Evolutionary conservation across 2,888 invertebrate species (phyloP), one percentile per base, ranked within the genome.

Genomic region (Clunio marinus): DNA sequence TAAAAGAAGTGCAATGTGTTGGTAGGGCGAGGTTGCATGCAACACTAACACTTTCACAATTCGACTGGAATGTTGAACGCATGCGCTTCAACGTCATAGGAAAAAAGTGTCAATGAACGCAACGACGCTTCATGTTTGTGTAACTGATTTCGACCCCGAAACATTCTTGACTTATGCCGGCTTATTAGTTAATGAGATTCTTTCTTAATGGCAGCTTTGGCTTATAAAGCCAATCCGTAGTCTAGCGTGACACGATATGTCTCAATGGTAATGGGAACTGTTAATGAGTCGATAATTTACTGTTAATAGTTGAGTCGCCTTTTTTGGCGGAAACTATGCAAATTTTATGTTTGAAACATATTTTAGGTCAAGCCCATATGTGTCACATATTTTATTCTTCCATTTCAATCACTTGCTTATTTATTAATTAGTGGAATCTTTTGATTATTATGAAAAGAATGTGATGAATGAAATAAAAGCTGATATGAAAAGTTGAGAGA

Each of bases 51-150:
- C 22, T 20, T 20, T 51, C 51, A 51, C 51, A 41, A 17, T 13
- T 7, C 57, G 57, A 57, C 57, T 57, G 27, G 27, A 57, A 27
- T 57, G 27, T 10, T 32, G n/a, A n/a, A 45, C 63, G 63, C 63
- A 63, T 25, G 63, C 63, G 63, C 63, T 20, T 27, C 51, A 17
- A 20, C 57, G 57, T 57, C 57, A 57, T 37, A 60, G 25, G 15
- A 27, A 58, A n/a, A 27, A 25, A 63, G 63, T 63, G 63, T 63
- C 63, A 63, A 63, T 63, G 63, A 63, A 63, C 63, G 63, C 46
- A 46, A 17, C 22, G 17, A 51, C 22, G 57, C 63, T 45, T 46
- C 63, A 63, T 63, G 37, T 63, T 63, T 63, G 63, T 63, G 25
- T 41, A 32, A 17, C 28, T 58, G 10, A 13, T 5, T 10, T 15